Base-by-base conservation (phyloP, 1,140 invertebrate genomes). In the Zaprionus nigranus region DNA sequence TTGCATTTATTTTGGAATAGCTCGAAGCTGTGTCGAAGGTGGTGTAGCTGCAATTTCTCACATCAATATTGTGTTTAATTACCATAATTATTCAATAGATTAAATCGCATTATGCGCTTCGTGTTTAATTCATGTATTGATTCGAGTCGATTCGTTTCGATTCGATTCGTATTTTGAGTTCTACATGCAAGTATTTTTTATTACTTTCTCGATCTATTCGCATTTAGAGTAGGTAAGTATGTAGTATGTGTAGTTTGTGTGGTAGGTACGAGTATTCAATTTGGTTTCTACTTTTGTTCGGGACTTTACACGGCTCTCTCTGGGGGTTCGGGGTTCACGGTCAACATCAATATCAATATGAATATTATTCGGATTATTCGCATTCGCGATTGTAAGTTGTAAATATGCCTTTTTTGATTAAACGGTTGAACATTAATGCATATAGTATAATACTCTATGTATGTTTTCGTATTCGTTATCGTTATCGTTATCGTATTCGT, bases 1-100 rank as follows among this genome's bases (percentile, higher is more conserved):
- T 88, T 88, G 85, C 84, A 88, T 81, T 87, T 88, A 90, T 90
- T 88, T 88, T 73, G 65, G 72, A 88, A 76, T 88, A 90, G 84
- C 84, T 81, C 84, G 85, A 88, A 88, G 85, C 85, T 88, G 81
- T 84, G 64, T 34, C 26, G 53, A 30, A 28, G 70, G 58, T 77
- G 74, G 66, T 70, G 78, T 81, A 36, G 66, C 74, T 81, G 80
- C 70, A 87, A 79, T 59, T 79, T 65, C 63, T 83, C 81, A 82
- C 81, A 82, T 76, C 43, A 70, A 70, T 71, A 73, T 63, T 73
- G 54, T 73, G 67, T 87, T 71, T 75, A 74, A 75, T 87, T 88
- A 74, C 36, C 49, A 38, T 72, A 49, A 46, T 46, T 46, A 38
- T n/a, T 62, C 20, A 38, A 56, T 66, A 60, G 46, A 40, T 73